Percentiles rank a stretch among this genome's conserved stretches.
Conservation (phyloP, 1,140 invertebrate genomes). For the Apocrypta bakeri region DNA sequence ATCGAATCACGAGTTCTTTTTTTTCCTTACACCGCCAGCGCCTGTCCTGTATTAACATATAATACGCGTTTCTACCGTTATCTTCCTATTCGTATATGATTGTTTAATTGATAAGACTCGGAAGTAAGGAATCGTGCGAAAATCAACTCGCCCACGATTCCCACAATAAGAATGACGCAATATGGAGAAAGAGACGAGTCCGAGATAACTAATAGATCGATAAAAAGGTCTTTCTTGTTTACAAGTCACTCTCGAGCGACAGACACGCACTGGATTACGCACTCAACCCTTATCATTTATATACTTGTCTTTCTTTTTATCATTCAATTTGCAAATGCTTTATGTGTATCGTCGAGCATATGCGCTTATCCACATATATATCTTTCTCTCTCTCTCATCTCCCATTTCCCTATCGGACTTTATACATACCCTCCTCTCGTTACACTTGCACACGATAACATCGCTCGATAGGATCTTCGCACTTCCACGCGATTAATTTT, state of each 20-base stretch:
- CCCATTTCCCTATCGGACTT: constrained; percentile 42
- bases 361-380: background rate
- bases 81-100: background rate
- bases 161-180: too few species aligned
- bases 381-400: constrained; percentile 47
- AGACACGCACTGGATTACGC: constrained; percentile 49
- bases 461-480: constrained; percentile 22
- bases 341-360: background rate
- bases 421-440: constrained; percentile 54
- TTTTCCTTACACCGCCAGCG: too few species aligned
- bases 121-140: too few species aligned
- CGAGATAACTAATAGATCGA: background rate
- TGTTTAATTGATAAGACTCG: background rate
- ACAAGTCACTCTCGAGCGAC: background rate
- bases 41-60: too few species aligned
- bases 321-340: constrained; percentile 13
- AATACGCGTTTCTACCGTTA: too few species aligned
- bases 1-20: too few species aligned
- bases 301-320: background rate
- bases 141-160: background rate
- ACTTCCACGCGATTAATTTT: constrained; percentile 38
- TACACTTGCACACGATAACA: constrained; percentile 67
- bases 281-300: constrained; percentile 54
- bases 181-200: background rate
- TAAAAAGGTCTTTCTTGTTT: background rate